Evolutionary conservation across 2,797 vertebrate genomes (phyloP).

Genomic region (Ceyx erithaca): DNA sequence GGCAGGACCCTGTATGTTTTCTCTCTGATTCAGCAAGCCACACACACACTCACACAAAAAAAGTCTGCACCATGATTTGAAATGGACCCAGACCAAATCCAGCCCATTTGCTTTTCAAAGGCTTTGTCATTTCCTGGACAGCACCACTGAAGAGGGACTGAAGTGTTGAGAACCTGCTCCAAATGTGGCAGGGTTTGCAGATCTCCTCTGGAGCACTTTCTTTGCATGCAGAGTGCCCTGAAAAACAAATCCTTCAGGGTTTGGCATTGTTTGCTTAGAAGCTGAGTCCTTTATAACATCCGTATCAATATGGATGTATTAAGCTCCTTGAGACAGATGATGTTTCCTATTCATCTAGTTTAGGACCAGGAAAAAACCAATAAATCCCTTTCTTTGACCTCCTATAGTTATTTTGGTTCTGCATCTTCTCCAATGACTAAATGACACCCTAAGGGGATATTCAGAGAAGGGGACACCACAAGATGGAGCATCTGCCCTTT

Average conservation of each 20-base stretch:
- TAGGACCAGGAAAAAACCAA: neutral
- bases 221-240: neutral
- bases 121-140: conserved; percentile 41
- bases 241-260: neutral
- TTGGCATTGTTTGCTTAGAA: neutral
- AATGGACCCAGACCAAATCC: neutral
- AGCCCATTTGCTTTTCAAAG: neutral
- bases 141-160: neutral
- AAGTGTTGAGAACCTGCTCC: neutral
- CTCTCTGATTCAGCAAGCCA: neutral
- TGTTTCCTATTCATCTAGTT: neutral
- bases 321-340: neutral
- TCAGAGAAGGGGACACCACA: neutral
- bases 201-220: neutral
- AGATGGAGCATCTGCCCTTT: neutral
- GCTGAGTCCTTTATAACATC: neutral
- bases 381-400: neutral
- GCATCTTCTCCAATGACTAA: neutral
- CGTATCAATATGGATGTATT: neutral
- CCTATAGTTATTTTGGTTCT: neutral
- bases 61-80: neutral
- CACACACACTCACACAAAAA: neutral
- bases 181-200: neutral
- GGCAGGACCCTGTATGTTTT: neutral
- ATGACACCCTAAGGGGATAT: neutral